Evolutionary conservation across 2,113 vertebrate species (phyloP).

Genomic region (Melanocharis versteri): DNA sequence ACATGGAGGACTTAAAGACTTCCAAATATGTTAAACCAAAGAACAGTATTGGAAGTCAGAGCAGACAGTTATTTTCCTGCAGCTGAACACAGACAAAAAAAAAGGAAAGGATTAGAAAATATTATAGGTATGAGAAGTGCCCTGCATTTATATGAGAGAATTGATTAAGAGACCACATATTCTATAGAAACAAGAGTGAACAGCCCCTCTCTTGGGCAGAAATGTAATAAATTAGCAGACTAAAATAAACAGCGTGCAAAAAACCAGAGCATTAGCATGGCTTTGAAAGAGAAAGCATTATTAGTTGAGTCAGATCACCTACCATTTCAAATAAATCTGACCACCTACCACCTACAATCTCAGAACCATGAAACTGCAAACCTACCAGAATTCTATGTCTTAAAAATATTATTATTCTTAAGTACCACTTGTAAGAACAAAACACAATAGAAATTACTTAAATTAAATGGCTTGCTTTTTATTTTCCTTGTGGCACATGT

Average conservation of each 20-base stretch:
- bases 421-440: not conserved
- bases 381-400: not conserved
- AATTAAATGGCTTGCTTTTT: not conserved
- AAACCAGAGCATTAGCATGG: not conserved
- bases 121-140: not conserved
- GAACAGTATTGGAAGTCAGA: not conserved
- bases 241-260: not conserved
- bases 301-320: not conserved
- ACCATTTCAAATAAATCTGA: not conserved
- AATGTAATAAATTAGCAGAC: not conserved
- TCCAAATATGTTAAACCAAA: not conserved
- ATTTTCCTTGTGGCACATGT: accelerated
- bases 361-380: not conserved
- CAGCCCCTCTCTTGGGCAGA: not conserved
- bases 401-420: not conserved
- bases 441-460: not conserved
- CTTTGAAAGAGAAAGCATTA: not conserved
- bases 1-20: not conserved
- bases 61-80: not conserved
- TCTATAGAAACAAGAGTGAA: not conserved
- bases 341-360: not conserved
- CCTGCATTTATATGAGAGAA: not conserved
- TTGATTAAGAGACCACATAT: not conserved
- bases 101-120: not conserved
- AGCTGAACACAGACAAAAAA: not conserved